Conservation (phyloP, 2,888 invertebrate genomes). For the Bedellia somnulentella region DNA sequence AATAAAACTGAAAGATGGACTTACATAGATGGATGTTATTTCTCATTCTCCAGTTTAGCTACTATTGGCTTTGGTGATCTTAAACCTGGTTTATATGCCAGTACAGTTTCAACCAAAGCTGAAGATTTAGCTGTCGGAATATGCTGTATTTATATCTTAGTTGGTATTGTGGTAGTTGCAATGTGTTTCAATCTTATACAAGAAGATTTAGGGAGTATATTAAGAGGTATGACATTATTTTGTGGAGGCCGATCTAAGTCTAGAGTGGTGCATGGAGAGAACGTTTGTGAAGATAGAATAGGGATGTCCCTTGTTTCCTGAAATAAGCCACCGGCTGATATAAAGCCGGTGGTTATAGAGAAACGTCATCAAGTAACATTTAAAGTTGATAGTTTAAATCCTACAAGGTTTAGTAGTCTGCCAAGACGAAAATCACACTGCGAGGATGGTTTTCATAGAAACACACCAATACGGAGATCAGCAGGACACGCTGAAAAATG, state of each 20-base stretch:
- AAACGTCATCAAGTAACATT: conserved; percentile 30
- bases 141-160: conserved; percentile 78
- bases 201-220: conserved; percentile 64
- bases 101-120: conserved; percentile 40
- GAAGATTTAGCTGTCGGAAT: conserved; percentile 73
- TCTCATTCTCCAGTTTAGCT: conserved; percentile 77
- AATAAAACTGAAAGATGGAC: conserved; percentile 91
- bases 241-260: conserved; percentile 24
- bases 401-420: conserved; percentile 58
- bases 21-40: conserved; percentile 82
- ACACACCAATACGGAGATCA: conserved; percentile 66
- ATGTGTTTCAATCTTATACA: conserved; percentile 87
- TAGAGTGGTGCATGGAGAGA: conserved; percentile 43
- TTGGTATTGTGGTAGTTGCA: conserved; percentile 83
- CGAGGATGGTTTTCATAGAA: conserved; percentile 63
- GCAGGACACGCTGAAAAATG: conserved; percentile 65
- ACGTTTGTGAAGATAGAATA: conserved; percentile 47
- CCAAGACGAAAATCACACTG: conserved; percentile 46
- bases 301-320: conserved; percentile 59
- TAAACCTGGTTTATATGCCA: conserved; percentile 65
- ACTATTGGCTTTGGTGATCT: conserved; percentile 85
- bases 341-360: conserved; percentile 24
- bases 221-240: conserved; percentile 21
- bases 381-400: conserved; percentile 35
- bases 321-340: conserved; percentile 46